These are phyloP conservation scores for Bothrops jararaca DNA, from an alignment of 2,113 vertebrate species.

Conservation along the genomic window DNA sequence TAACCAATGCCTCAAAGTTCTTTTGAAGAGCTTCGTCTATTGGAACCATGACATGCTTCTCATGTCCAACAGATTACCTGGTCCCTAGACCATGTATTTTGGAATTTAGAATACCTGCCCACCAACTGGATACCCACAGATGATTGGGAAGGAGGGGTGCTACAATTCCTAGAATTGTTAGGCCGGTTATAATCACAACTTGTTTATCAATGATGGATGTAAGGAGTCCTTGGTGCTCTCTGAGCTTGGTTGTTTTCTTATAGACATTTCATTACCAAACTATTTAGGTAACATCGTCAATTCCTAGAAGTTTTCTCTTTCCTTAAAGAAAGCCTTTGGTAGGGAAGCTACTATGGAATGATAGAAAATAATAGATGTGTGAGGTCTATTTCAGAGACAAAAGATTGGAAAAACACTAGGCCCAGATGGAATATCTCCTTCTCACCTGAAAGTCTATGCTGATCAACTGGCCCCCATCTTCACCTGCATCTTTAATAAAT, in stretches of 20 bases:
- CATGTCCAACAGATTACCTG: not conserved
- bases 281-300: not conserved
- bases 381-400: not conserved
- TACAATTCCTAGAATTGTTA: not conserved
- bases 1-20: too few relatives aligned
- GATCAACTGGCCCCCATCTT: not conserved
- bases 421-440: not conserved
- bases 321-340: not conserved
- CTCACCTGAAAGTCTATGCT: not conserved
- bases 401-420: not conserved
- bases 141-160: not conserved
- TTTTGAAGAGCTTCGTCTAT: too few relatives aligned
- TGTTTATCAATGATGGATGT: not conserved
- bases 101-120: not conserved
- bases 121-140: not conserved
- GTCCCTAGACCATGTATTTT: not conserved
- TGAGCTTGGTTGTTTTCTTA: not conserved
- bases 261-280: not conserved
- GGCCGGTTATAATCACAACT: not conserved
- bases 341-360: not conserved
- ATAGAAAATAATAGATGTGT: not conserved
- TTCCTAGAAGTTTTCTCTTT: not conserved
- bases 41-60: too few relatives aligned
- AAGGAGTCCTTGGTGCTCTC: not conserved
- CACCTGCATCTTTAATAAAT: not conserved